A percentile compares a stretch with the other conserved stretches of the same genome.
Conservation (phyloP, 2,888 invertebrate genomes). For the Cosmia trapezina region DNA sequence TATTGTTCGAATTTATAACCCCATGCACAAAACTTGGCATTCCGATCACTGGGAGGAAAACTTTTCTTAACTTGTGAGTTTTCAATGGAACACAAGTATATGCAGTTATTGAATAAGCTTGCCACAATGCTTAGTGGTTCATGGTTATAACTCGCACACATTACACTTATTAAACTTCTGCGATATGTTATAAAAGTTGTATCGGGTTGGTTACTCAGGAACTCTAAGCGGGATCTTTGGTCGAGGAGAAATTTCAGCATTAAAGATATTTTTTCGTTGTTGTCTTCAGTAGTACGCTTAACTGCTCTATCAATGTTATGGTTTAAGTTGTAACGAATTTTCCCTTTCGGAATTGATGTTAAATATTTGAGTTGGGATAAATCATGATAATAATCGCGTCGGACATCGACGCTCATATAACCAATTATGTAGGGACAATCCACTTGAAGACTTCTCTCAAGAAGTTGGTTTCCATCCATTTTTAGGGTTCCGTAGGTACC, state of each 20-base stretch:
- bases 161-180: slow-evolving; percentile 70
- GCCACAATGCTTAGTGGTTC: slow-evolving; percentile 64
- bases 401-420: slow-evolving; percentile 72
- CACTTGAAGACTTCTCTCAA: slow-evolving; percentile 21
- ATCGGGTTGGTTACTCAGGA: slow-evolving; percentile 33
- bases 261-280: slow-evolving; percentile 69
- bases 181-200: slow-evolving; percentile 68
- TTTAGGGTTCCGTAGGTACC: no score
- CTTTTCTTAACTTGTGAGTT: slow-evolving; percentile 54
- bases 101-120: slow-evolving; percentile 67
- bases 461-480: slow-evolving; percentile 32
- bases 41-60: slow-evolving; percentile 46
- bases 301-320: slow-evolving; percentile 68
- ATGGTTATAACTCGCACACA: slow-evolving; percentile 64
- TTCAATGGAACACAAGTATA: slow-evolving; percentile 70
- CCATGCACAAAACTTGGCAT: slow-evolving; percentile 64
- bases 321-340: slow-evolving; percentile 64
- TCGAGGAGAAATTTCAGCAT: slow-evolving; percentile 67
- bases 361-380: slow-evolving; percentile 71
- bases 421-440: slow-evolving; percentile 62
- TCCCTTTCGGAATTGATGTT: slow-evolving; percentile 56
- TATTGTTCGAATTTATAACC: slow-evolving; percentile 69
- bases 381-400: slow-evolving; percentile 66
- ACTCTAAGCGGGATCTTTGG: slow-evolving; percentile 49
- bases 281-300: slow-evolving; percentile 70